phyloP scores from a whole-genome alignment of 2,888 invertebrate genomes.

The Automeris io region DNA sequence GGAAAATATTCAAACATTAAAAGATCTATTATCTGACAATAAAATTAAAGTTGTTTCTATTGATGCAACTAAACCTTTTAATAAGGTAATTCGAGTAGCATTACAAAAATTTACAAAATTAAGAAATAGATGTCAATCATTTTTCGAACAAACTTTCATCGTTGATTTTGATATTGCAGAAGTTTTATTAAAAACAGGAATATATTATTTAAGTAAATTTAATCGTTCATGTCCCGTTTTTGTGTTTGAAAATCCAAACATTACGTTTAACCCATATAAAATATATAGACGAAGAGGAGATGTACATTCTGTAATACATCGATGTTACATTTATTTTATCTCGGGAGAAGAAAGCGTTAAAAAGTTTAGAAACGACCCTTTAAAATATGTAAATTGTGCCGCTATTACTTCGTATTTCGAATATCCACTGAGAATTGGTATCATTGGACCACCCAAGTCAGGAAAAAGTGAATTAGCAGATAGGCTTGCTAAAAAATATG shows the following conservation, averaged over 20 bases:
- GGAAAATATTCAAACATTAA: slow-evolving; percentile 54
- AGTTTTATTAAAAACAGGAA: slow-evolving; percentile 73
- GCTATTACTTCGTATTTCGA: slow-evolving; percentile 58
- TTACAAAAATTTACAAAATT: slow-evolving; percentile 40
- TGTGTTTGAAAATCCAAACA: slow-evolving; percentile 61
- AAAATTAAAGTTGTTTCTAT: slow-evolving; percentile 62
- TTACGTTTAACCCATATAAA: slow-evolving; percentile 67
- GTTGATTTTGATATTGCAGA: slow-evolving; percentile 74
- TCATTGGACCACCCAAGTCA: slow-evolving; percentile 80
- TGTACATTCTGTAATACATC: slow-evolving; percentile 75
- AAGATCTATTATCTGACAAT: slow-evolving; percentile 48
- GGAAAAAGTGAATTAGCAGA: slow-evolving; percentile 77
- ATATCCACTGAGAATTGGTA: slow-evolving; percentile 69
- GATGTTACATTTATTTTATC: slow-evolving; percentile 78
- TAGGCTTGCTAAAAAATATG: slow-evolving; percentile 71
- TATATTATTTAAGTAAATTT: slow-evolving; percentile 79
- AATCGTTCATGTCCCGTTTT: slow-evolving; percentile 81
- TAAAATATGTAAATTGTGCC: slow-evolving; percentile 67
- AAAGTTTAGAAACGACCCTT: slow-evolving; percentile 74
- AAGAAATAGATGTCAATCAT: slow-evolving; percentile 62
- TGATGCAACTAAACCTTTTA: slow-evolving; percentile 46
- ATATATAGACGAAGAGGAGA: slow-evolving; percentile 49
- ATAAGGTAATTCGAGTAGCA: slow-evolving; percentile 38
- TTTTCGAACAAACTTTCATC: slow-evolving; percentile 76
- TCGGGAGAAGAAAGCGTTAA: slow-evolving; percentile 57